These are phyloP conservation scores for Stichodactyla mertensii DNA, from an alignment of 64 coral and sea anemone species.

Conservation along the genomic window DNA sequence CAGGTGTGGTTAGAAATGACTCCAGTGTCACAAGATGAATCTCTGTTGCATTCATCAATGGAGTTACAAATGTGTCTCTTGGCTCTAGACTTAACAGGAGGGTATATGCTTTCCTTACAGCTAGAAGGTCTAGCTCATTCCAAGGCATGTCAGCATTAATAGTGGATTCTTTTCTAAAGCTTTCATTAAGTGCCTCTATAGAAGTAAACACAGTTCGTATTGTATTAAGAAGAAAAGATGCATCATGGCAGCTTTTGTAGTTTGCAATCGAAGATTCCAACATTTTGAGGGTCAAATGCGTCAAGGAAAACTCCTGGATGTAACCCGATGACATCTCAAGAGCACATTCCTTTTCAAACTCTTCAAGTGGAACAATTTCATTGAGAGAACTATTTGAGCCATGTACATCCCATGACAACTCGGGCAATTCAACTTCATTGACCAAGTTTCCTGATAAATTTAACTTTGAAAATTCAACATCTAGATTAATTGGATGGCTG, in stretches of 20 bases:
- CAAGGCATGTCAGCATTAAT: slow-evolving; percentile 3
- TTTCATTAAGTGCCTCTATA: slow-evolving; percentile 91
- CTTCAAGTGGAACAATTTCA: slow-evolving; percentile 70
- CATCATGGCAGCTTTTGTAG: slow-evolving; percentile 75
- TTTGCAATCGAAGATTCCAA: slow-evolving; percentile 74
- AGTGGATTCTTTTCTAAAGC: slow-evolving; percentile 50
- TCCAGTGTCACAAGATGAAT: slow-evolving; percentile 78
- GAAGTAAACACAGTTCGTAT: slow-evolving; percentile 92
- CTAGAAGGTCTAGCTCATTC: slow-evolving; percentile 53
- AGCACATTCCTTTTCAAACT: slow-evolving; percentile 96
- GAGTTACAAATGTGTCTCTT: slow-evolving; percentile 38
- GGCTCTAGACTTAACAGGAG: slow-evolving; percentile 80
- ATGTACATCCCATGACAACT: slow-evolving; percentile 50
- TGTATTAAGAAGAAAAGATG: slow-evolving; percentile 91
- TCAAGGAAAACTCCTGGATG: slow-evolving; percentile 93
- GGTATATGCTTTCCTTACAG: slow-evolving; percentile 67
- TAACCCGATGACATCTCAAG: slow-evolving; percentile 91
- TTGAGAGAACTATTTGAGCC: slow-evolving; percentile 66
- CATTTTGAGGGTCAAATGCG: slow-evolving; percentile 86
- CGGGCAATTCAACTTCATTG: slow-evolving; percentile 31
- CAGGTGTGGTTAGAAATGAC: slow-evolving; percentile 36
- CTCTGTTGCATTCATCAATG: slow-evolving; percentile 80
- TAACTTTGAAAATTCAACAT: slow-evolving; percentile 70
- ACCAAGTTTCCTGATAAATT: slow-evolving; percentile 85
- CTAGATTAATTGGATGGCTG: slow-evolving; percentile 31